These are phyloP conservation scores for Leucoraja ocellata DNA, from an alignment of 2,797 vertebrate genomes.

Conservation along the genomic window DNA sequence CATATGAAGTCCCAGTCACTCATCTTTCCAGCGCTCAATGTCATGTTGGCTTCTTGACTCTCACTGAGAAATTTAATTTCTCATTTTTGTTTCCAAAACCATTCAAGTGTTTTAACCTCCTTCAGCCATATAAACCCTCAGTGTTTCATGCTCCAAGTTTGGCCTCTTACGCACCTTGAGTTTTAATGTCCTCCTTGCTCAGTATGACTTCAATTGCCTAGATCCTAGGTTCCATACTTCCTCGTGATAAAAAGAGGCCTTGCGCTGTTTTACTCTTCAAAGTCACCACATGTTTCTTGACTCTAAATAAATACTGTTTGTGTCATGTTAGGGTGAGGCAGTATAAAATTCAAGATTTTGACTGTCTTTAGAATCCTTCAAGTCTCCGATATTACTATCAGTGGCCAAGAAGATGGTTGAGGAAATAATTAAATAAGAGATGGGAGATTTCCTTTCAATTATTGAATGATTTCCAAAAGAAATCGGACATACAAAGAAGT, in stretches of 20 bases:
- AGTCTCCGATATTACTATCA: background rate
- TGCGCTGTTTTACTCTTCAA: background rate
- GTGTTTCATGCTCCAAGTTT: background rate
- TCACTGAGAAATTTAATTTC: background rate
- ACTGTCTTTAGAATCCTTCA: background rate
- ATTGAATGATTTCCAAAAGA: background rate
- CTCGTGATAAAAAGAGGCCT: no score
- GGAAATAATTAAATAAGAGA: background rate
- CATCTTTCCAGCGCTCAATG: background rate
- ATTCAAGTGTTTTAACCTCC: background rate
- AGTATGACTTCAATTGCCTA: background rate
- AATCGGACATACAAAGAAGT: background rate
- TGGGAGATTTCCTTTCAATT: background rate
- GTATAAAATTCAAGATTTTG: background rate
- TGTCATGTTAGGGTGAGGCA: background rate
- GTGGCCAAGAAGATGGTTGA: background rate
- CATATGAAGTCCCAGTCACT: background rate
- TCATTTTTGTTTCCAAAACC: background rate
- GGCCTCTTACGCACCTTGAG: background rate
- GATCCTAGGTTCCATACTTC: background rate
- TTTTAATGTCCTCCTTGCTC: background rate
- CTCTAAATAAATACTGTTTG: background rate
- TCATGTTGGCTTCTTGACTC: background rate
- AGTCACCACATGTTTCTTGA: background rate
- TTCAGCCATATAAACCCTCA: background rate